These are phyloP conservation scores for Tortricodes alternella DNA, from an alignment of 2,888 invertebrate genomes.

Conservation along the genomic window DNA sequence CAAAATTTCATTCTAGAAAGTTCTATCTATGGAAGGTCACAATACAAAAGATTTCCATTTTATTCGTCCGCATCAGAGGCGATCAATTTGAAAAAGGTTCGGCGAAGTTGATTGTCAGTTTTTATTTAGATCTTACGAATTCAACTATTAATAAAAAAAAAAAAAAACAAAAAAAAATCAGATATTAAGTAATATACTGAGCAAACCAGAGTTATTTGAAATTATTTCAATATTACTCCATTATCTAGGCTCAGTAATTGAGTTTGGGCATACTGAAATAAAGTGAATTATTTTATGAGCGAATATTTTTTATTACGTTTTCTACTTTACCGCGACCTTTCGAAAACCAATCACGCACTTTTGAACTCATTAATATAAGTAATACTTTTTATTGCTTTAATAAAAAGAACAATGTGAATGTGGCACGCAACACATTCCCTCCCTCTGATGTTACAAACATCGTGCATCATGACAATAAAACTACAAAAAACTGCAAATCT, in stretches of 20 bases:
- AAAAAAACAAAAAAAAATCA: neutral
- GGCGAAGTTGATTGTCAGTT: too few relatives aligned
- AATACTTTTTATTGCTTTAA: too few relatives aligned
- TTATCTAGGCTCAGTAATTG: neutral
- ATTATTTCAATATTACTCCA: neutral
- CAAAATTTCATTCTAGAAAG: too few relatives aligned
- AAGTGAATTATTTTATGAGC: neutral
- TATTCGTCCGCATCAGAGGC: too few relatives aligned
- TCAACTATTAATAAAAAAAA: neutral
- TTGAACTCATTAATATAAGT: too few relatives aligned
- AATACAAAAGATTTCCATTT: too few relatives aligned
- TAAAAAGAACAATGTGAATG: too few relatives aligned
- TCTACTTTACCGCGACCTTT: neutral
- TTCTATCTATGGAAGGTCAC: too few relatives aligned
- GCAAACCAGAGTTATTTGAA: neutral
- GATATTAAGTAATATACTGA: neutral
- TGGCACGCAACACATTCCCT: too few relatives aligned
- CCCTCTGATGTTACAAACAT: too few relatives aligned
- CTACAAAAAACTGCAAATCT: conserved; percentile 39
- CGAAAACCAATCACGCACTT: neutral
- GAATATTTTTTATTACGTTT: neutral
- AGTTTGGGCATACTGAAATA: neutral
- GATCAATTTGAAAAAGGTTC: too few relatives aligned
- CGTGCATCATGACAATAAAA: neutral
- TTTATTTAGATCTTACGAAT: too few relatives aligned